Base-by-base conservation (phyloP, 2,113 vertebrate species). In the Psophia crepitans region DNA sequence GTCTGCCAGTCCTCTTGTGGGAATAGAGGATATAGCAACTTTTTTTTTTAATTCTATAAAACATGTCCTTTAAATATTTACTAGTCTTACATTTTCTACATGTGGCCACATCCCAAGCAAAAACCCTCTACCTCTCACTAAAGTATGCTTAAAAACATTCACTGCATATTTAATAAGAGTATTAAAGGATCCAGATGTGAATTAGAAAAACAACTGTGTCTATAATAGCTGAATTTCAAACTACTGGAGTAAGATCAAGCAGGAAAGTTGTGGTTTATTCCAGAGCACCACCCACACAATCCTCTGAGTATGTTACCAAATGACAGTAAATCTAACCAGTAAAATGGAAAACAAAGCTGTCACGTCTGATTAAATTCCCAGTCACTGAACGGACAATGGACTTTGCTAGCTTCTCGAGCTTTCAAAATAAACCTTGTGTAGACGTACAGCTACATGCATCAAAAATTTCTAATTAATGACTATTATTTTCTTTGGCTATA, bases 131-230 rank as follows among this genome's bases (percentile, higher is more conserved):
- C 80, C 54, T 93, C 92, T 93, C 92, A 87, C 73, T 84, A n/a
- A 92, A 93, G 44, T 28, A 89, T 60, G 37, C 73, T 66, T 78
- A 84, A 78, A 51, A 90, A 81, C 68, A 68, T 78, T 93, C 48
- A 14, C 65, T 90, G 86, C 70, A 19, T 73, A 30, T 87, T 86
- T 78, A 96, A 84, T 92, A 81, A 84, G 90, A 92, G 73, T 37
- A 94, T 89, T 95, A 97, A 92, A 95, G 80, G 89, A 94, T 94
- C 94, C 96, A 96, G 95, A 96, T 92, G 95, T 93, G 90, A 95
- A 89, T 95, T 78, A 96, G 76, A 95, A 96, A 96, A 96, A 93
- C 92, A 93, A 95, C 76, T 79, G 79, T 2, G 12, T 53, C 90
- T 82, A 53, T 82, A 92, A 87, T 12, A 93, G 81, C 64, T 78